These are phyloP conservation scores for Garrulus glandarius DNA, from an alignment of 2,797 vertebrate genomes.

Conservation along the genomic window DNA sequence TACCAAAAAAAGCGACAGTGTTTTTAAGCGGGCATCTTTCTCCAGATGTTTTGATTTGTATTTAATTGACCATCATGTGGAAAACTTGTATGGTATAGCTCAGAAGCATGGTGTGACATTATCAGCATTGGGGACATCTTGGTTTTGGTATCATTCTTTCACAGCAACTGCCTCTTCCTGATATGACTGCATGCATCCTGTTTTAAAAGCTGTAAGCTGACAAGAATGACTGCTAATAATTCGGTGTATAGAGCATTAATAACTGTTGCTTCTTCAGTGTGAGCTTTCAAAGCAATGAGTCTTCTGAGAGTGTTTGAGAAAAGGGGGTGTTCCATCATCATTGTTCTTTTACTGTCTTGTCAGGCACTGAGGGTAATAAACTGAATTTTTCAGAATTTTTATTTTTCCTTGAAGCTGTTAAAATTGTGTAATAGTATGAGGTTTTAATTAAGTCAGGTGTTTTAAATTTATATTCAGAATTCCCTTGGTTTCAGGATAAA, in stretches of 20 bases:
- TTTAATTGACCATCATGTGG: neutral
- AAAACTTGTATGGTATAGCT: neutral
- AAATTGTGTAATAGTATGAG: neutral
- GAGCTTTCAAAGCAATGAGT: neutral
- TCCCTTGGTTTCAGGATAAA: neutral
- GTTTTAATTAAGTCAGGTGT: neutral
- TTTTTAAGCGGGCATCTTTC: neutral
- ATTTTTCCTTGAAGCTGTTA: neutral
- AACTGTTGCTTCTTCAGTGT: neutral
- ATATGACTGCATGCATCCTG: constrained; percentile 62
- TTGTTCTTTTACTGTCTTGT: neutral
- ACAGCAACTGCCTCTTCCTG: constrained; percentile 61
- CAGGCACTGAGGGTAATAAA: neutral
- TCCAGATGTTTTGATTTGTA: neutral
- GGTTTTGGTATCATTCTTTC: constrained; percentile 51
- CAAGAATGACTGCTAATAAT: neutral
- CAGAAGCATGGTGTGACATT: neutral
- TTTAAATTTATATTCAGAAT: neutral
- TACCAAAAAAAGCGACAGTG: neutral
- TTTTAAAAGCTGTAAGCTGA: constrained; percentile 31
- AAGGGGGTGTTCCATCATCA: neutral
- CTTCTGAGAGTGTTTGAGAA: neutral
- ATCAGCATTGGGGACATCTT: constrained; percentile 1
- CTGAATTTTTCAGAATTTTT: neutral
- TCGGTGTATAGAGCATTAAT: neutral